A percentile compares a stretch with the other conserved stretches of the same genome.
Conservation (phyloP, 2,888 invertebrate species). For the Polyommatus icarus region DNA sequence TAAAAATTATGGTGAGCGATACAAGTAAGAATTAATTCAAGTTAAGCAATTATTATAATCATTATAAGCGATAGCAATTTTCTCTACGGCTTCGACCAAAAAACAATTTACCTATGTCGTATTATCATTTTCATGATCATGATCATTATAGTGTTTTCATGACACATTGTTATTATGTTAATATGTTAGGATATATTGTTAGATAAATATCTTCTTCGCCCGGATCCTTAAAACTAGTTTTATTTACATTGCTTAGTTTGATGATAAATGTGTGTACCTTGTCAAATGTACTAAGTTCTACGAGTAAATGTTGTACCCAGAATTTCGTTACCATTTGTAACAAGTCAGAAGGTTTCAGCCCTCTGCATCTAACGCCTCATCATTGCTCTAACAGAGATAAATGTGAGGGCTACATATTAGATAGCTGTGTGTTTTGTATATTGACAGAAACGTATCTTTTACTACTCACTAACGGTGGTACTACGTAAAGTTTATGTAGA, state of each 20-base stretch:
- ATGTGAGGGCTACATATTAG: background rate
- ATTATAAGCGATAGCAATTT: no score
- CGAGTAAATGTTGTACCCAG: background rate
- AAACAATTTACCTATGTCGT: no score
- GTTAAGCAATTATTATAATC: no score
- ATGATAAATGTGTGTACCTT: background rate
- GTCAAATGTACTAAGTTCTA: background rate
- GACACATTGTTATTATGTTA: no score
- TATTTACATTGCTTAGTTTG: background rate
- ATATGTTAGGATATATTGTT: no score
- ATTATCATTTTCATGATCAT: no score
- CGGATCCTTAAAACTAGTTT: background rate
- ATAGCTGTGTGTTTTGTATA: background rate
- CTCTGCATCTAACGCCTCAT: background rate
- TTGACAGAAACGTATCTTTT: background rate
- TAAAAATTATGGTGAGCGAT: no score
- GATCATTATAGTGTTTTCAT: no score
- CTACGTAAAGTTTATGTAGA: background rate
- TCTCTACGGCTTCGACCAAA: no score
- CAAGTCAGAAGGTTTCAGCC: background rate
- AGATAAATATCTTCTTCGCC: no score
- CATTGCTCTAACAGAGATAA: slow-evolving; percentile 5
- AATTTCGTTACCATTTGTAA: background rate
- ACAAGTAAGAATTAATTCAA: no score
- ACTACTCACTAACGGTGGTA: background rate